Percentiles rank a stretch among this genome's conserved stretches.
Conservation (phyloP, 2,888 invertebrate species). For the Galerucella pusilla region DNA sequence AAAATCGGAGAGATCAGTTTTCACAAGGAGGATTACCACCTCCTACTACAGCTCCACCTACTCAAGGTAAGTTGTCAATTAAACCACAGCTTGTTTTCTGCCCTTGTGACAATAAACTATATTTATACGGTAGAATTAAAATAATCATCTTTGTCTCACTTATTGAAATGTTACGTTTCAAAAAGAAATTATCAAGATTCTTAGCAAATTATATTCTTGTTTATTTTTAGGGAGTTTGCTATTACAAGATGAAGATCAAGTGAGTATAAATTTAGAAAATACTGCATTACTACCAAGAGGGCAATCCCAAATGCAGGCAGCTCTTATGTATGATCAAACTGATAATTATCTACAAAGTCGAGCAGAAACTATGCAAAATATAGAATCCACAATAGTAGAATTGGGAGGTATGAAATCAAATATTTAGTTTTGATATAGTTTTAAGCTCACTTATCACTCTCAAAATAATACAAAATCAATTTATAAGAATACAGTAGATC, state of each 20-base stretch:
- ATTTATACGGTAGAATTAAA: too few species aligned
- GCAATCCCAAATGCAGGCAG: constrained; percentile 70
- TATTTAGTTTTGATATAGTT: background rate
- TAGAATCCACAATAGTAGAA: constrained; percentile 98
- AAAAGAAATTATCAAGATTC: too few species aligned
- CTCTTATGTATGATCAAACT: constrained; percentile 84
- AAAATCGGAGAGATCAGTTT: constrained; percentile 91
- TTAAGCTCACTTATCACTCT: too few species aligned
- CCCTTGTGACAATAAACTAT: too few species aligned
- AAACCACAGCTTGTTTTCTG: background rate
- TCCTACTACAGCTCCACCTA: constrained; percentile 63
- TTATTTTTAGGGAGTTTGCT: constrained; percentile 59
- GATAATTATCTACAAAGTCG: constrained; percentile 92
- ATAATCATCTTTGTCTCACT: too few species aligned
- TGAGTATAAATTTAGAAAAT: constrained; percentile 86
- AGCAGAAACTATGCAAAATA: constrained; percentile 98
- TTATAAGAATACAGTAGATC: too few species aligned
- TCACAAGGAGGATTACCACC: constrained; percentile 77
- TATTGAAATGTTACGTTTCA: too few species aligned
- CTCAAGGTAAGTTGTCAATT: constrained; percentile 61
- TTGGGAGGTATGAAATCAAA: constrained; percentile 73
- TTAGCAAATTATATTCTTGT: background rate
- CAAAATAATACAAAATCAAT: too few species aligned
- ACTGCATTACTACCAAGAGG: constrained; percentile 63
- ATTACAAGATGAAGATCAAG: constrained; percentile 74